Percentiles rank a stretch among this genome's conserved stretches.
Conservation (phyloP, 2,888 invertebrate species). For the Endomychus coccineus region DNA sequence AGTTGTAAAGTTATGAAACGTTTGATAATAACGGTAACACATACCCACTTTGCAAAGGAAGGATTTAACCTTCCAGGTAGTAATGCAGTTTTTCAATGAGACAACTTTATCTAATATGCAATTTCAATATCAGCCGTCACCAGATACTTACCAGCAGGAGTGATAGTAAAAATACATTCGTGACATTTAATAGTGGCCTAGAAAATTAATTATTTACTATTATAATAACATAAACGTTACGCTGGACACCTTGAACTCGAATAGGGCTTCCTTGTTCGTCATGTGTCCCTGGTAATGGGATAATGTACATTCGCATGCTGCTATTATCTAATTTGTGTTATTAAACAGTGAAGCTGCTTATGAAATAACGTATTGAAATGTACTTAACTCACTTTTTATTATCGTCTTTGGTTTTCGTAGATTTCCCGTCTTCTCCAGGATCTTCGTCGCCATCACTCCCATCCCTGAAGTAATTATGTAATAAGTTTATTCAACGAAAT, state of each 20-base stretch:
- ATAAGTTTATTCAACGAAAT: not conserved
- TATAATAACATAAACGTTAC: slow-evolving; percentile 27
- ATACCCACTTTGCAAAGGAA: slow-evolving; percentile 18
- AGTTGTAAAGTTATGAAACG: no score
- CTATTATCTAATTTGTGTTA: not conserved
- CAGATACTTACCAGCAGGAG: not conserved
- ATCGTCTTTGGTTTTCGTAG: slow-evolving; percentile 58
- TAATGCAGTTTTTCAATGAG: slow-evolving; percentile 4
- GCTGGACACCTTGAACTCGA: slow-evolving; percentile 33
- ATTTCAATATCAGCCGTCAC: slow-evolving; percentile 11
- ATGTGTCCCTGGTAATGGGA: slow-evolving; percentile 8
- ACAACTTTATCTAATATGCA: slow-evolving; percentile 7
- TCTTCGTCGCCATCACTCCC: slow-evolving; percentile 60
- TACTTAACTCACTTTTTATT: slow-evolving; percentile 58
- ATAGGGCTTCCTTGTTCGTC: slow-evolving; percentile 27
- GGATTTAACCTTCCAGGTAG: slow-evolving; percentile 23
- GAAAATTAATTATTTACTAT: slow-evolving; percentile 30
- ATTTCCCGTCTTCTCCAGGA: slow-evolving; percentile 60
- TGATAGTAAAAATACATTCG: slow-evolving; percentile 17
- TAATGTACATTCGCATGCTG: slow-evolving; percentile 1
- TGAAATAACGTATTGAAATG: not conserved
- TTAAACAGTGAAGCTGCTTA: not conserved
- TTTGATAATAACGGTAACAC: slow-evolving; percentile 26
- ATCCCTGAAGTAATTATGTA: slow-evolving; percentile 29
- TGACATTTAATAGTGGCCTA: slow-evolving; percentile 28